Base-by-base conservation (phyloP, 2,113 vertebrate species). In the Caranx ignobilis region DNA sequence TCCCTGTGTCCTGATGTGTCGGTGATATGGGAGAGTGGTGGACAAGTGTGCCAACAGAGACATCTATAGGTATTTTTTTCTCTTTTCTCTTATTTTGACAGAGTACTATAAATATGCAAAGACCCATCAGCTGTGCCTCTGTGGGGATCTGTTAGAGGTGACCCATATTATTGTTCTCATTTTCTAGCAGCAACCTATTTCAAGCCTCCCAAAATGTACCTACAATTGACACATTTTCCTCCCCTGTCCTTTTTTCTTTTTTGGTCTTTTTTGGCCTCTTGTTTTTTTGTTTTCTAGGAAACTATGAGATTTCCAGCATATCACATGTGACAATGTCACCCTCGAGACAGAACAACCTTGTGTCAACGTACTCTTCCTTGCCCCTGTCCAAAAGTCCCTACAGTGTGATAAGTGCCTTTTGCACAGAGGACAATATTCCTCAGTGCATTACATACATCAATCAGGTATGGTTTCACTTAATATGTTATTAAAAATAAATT, bases 11-110 rank as follows among this genome's bases (percentile, higher is more conserved):
- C 89, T 90, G 87, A 92, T 90, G 91, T 78, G 89, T 78, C 50
- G 87, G 88, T 96, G 96, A 97, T 94, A 98, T 98, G 97, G 97
- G 96, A 94, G 97, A 99, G 92, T 96, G 95, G 96, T 96, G 94
- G 94, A 94, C 95, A 70, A 66, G 94, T 83, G 92, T 92, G 94
- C 96, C 96, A 94, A 92, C 94, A 59, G 93, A 95, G 87, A 92
- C 95, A 56, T 95, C 92, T 77, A 67, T 95, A 90, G 98, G 97
- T 99, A 96, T 92, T 19, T 82, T 21, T 80, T 47, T 56, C 16
- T 18, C 18, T 43, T 60, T 16, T 12, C 35, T 4, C 13, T 73
- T 21, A 41, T 18, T 69, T 50, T 47, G 31, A n/a, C 34, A 6
- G 6, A 68, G 32, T 56, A 47, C 60, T 79, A 37, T 59, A 48